phyloP scores from a whole-genome alignment of 2,797 vertebrate genomes.

The Neosilurus hyrtlii region DNA sequence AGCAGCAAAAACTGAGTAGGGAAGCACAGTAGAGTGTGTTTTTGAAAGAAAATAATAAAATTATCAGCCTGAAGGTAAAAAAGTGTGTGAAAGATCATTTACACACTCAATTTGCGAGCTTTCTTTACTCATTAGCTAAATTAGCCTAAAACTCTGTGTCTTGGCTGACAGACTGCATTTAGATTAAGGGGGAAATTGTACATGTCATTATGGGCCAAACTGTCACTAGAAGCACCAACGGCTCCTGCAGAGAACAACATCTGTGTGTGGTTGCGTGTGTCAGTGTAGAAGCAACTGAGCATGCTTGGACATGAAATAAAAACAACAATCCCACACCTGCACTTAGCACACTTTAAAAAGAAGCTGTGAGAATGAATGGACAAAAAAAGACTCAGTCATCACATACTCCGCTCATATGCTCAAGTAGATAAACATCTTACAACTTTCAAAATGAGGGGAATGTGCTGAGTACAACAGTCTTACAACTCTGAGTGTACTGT shows the following conservation, averaged over 20 bases:
- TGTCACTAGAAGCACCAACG: not conserved
- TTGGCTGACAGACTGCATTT: not conserved
- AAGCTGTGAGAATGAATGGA: conserved; percentile 21
- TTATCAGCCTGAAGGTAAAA: not conserved
- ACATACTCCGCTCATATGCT: not conserved
- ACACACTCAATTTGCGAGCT: not conserved
- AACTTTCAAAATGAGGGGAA: not conserved
- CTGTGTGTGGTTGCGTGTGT: conserved; percentile 2
- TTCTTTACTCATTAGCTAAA: not conserved
- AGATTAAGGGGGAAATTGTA: not conserved
- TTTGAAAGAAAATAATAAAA: not conserved
- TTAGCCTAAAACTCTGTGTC: not conserved
- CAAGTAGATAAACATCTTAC: not conserved
- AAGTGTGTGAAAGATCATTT: not conserved
- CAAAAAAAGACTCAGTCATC: not conserved
- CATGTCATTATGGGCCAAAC: not conserved
- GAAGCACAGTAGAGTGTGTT: not conserved
- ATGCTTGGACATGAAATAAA: conserved; percentile 16
- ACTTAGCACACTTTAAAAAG: not conserved
- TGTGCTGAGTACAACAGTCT: not conserved
- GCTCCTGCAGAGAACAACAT: not conserved
- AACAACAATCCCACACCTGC: conserved; percentile 20
- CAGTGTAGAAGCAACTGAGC: conserved; percentile 8
- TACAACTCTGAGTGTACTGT: not conserved
- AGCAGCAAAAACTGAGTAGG: not conserved